Percentiles rank a stretch among this genome's conserved stretches.
Conservation (phyloP, 2,888 invertebrate species). For the Steinernema hermaphroditum region DNA sequence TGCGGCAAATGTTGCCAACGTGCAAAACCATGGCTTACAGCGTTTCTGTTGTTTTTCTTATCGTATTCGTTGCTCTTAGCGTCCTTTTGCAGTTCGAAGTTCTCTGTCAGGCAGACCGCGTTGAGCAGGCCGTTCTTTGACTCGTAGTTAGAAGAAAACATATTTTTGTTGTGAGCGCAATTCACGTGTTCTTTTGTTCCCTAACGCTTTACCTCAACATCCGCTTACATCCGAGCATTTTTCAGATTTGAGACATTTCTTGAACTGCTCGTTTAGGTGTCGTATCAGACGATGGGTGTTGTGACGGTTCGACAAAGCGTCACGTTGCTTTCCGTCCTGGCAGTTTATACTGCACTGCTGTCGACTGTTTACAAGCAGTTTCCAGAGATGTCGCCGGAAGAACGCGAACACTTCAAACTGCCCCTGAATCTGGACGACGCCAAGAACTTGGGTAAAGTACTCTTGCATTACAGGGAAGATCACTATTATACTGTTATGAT, state of each 20-base stretch:
- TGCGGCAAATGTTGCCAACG: no score
- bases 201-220: background rate
- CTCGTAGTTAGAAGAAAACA: no score
- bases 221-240: background rate
- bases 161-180: no score
- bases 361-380: background rate
- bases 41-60: no score
- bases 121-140: no score
- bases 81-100: no score
- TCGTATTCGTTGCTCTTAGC: no score
- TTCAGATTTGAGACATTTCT: no score
- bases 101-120: no score
- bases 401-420: slow-evolving; percentile 82
- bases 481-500: slow-evolving; percentile 88
- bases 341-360: background rate
- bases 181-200: background rate
- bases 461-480: slow-evolving; percentile 87
- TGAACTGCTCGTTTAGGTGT: slow-evolving; percentile 1
- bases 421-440: slow-evolving; percentile 94
- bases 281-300: slow-evolving; percentile 10
- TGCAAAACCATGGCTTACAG: no score
- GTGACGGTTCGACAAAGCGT: background rate
- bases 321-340: background rate
- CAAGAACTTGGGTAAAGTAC: slow-evolving; percentile 84
- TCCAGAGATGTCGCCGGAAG: slow-evolving; percentile 73